Conservation (phyloP, 2,888 invertebrate species). For the Melangyna quadrimaculata region DNA sequence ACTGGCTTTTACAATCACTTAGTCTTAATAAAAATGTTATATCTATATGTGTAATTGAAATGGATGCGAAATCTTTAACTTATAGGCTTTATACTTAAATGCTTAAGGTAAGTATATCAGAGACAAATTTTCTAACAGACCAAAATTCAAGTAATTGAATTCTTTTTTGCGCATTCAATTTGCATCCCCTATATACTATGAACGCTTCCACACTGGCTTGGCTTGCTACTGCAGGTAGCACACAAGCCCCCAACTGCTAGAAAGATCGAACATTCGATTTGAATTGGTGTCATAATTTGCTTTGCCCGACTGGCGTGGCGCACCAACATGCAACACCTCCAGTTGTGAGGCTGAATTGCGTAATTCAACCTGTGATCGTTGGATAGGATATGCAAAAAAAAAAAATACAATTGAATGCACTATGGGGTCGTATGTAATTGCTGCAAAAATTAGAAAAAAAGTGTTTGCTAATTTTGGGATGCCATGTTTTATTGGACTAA, state of each 20-base stretch:
- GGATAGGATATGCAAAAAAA: neutral
- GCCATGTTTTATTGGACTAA: too few species aligned
- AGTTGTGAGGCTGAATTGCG: slow-evolving; percentile 52
- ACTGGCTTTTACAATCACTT: slow-evolving; percentile 32
- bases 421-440: neutral
- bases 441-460: neutral
- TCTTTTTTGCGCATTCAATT: slow-evolving; percentile 20
- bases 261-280: slow-evolving; percentile 46
- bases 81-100: neutral
- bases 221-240: slow-evolving; percentile 39
- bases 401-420: too few species aligned
- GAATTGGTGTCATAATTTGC: slow-evolving; percentile 67
- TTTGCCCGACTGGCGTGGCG: slow-evolving; percentile 34
- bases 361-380: slow-evolving; percentile 40
- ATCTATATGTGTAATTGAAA: too few species aligned
- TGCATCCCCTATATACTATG: slow-evolving; percentile 24
- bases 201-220: neutral
- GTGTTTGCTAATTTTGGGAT: too few species aligned
- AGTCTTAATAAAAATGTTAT: neutral
- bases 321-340: slow-evolving; percentile 60
- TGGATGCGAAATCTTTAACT: neutral
- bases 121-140: slow-evolving; percentile 26
- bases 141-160: slow-evolving; percentile 26
- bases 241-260: slow-evolving; percentile 56
- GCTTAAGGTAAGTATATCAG: neutral